A percentile compares a stretch with the other conserved stretches of the same genome.
Conservation (phyloP, 2,113 vertebrate species). For the Callopanchax toddi region DNA sequence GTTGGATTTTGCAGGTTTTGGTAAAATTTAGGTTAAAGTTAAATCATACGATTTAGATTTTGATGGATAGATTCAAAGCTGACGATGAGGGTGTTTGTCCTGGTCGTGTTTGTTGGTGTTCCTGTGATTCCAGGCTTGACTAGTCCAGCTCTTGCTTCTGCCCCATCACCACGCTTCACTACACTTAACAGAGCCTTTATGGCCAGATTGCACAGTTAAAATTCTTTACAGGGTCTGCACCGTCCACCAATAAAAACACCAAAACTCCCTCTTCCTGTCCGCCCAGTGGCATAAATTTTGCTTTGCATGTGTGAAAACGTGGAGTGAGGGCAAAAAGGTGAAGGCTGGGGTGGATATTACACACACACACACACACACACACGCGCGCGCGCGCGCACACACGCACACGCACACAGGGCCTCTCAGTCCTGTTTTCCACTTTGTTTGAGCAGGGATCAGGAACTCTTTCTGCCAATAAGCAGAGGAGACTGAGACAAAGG, state of each 20-base stretch:
- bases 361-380: background rate
- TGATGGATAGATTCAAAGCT: background rate
- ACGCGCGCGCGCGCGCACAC: slow-evolving; percentile 18
- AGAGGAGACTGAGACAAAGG: slow-evolving; percentile 65
- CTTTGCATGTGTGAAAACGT: slow-evolving; percentile 39
- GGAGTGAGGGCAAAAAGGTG: slow-evolving; percentile 20
- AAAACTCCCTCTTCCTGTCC: slow-evolving; percentile 70
- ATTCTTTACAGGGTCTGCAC: slow-evolving; percentile 73
- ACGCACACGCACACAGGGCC: slow-evolving; percentile 26
- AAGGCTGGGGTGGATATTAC: slow-evolving; percentile 18
- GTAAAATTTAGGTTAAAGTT: background rate
- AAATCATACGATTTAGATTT: background rate
- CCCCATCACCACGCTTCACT: slow-evolving; percentile 73
- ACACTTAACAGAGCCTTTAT: slow-evolving; percentile 78
- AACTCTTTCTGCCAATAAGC: slow-evolving; percentile 58
- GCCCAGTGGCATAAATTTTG: slow-evolving; percentile 47
- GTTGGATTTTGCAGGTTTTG: background rate
- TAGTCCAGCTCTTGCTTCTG: slow-evolving; percentile 43
- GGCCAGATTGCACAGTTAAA: slow-evolving; percentile 72
- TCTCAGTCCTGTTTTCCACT: slow-evolving; percentile 45
- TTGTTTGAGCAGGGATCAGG: slow-evolving; percentile 63
- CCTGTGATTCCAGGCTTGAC: slow-evolving; percentile 29
- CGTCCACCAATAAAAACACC: slow-evolving; percentile 75
- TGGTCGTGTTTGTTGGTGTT: slow-evolving; percentile 44
- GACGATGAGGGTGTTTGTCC: background rate